Base-by-base conservation (phyloP, 2,888 invertebrate species). In the Drosophila formosana region DNA sequence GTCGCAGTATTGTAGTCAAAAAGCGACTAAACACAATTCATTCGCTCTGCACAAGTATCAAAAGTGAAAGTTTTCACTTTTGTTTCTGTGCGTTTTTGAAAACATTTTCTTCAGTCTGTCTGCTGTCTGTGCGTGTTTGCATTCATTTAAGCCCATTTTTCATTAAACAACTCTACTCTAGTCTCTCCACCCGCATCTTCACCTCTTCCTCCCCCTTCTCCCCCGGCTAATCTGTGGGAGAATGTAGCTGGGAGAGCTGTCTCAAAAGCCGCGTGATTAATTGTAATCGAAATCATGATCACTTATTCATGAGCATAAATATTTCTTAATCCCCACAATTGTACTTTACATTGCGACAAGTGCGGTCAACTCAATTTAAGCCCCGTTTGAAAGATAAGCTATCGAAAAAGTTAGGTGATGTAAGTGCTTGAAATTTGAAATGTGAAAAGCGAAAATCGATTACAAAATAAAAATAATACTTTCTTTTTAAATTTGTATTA, bases 31-130 rank as follows among this genome's bases (percentile, higher is more conserved):
- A 80, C 75, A 73, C 66, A 66, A 66, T 74, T 70, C 74, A 77
- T 75, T 67, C 50, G 58, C 64, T 73, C 57, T 60, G 68, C 53
- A 78, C 62, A 79, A 68, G 72, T 71, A 66, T 75, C 60, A 82
- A 63, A 81, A 81, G 80, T 81, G 80, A 81, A 81, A 81, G 80
- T 79, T 81, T 81, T 81, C 82, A 81, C 82, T 82, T 81, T 80
- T 81, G 78, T 75, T 75, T 75, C 64, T 18, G 56, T 77, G 66
- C 74, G 53, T 72, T 72, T 72, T 66, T 58, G 6, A 56, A 77
- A 60, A 74, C 53, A 64, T 65, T 66, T 74, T 56, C 56, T 37
- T 53, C 26, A 47, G 45, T 45, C 11, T 37, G n/a, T 1, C 4
- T 0, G n/a, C 5, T 7, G 6, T 46, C 25, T 41, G n/a, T 53